These are phyloP conservation scores for Sphyrna mokarran DNA, from an alignment of 2,113 vertebrate genomes.

Conservation along the genomic window DNA sequence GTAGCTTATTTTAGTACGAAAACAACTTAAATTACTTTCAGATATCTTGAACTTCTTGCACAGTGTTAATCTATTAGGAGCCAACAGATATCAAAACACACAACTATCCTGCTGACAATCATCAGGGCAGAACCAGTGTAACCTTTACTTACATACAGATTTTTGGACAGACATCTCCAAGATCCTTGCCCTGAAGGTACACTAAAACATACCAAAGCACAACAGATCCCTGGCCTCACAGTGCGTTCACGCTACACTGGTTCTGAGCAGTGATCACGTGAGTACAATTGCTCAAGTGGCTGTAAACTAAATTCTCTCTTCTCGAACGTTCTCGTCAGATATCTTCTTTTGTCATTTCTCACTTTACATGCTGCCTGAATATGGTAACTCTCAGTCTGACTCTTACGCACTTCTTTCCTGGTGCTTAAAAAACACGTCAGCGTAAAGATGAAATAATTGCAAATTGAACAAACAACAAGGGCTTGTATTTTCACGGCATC, in stretches of 20 bases:
- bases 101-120: background rate
- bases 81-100: background rate
- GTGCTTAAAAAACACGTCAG: background rate
- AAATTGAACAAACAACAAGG: background rate
- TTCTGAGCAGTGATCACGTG: background rate
- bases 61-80: background rate
- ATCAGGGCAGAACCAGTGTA: background rate
- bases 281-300: background rate
- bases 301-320: constrained; percentile 2
- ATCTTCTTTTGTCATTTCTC: background rate
- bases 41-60: background rate
- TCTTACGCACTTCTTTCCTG: background rate
- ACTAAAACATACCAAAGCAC: background rate
- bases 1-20: background rate
- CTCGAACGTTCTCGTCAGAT: background rate
- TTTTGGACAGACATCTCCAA: background rate
- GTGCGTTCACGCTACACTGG: background rate
- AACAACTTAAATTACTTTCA: background rate
- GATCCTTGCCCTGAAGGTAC: background rate
- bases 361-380: background rate
- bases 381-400: background rate
- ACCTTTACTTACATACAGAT: background rate
- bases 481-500: background rate
- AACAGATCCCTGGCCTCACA: no score
- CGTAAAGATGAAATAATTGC: background rate